phyloP scores from a whole-genome alignment of 2,888 invertebrate species.

The Pachydiplax longipennis region DNA sequence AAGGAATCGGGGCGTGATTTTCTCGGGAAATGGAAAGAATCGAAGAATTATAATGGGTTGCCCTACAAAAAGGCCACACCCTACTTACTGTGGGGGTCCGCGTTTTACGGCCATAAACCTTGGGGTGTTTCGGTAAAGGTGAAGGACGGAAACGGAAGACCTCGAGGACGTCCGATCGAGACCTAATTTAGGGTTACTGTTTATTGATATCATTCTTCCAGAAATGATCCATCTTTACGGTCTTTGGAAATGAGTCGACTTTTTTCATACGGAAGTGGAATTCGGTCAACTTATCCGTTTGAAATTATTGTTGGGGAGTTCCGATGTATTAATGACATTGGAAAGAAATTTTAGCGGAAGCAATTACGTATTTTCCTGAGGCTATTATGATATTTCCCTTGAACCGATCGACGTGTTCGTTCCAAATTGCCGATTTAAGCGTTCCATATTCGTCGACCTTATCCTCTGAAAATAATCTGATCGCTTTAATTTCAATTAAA shows the following conservation, averaged over 20 bases:
- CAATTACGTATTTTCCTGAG: no score
- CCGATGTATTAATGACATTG: no score
- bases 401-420: no score
- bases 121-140: not conserved
- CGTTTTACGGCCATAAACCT: not conserved
- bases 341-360: no score
- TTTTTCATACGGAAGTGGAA: not conserved
- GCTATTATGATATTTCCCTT: no score
- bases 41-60: not conserved
- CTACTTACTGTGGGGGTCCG: not conserved
- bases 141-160: not conserved
- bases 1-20: conserved; percentile 19
- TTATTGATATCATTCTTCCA: not conserved
- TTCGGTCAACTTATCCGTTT: not conserved
- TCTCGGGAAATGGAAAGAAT: not conserved
- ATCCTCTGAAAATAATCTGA: no score
- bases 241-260: not conserved
- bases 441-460: no score
- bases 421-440: no score
- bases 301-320: not conserved
- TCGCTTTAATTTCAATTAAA: no score
- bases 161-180: not conserved
- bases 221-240: not conserved
- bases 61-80: not conserved
- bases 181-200: not conserved